Conservation (phyloP, 2,797 vertebrate genomes). For the Gadopsis bispinosus region DNA sequence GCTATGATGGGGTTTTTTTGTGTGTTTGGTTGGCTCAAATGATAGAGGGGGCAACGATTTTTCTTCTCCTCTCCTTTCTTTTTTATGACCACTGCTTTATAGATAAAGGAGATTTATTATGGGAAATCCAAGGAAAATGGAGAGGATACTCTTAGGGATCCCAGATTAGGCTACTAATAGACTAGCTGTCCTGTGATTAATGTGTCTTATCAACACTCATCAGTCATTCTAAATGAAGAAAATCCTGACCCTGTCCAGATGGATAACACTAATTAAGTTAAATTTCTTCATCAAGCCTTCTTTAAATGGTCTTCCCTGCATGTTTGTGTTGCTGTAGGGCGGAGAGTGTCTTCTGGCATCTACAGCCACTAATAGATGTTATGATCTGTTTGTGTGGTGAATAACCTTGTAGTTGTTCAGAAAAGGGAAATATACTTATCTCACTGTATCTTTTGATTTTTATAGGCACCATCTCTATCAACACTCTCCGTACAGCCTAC, state of each 20-base stretch:
- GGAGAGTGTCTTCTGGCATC: conserved; percentile 6
- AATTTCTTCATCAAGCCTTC: conserved; percentile 76
- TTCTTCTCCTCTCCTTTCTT: conserved; percentile 62
- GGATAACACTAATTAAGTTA: conserved; percentile 79
- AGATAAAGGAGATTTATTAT: conserved; percentile 84
- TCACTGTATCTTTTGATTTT: conserved; percentile 16
- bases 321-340: conserved; percentile 37
- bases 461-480: conserved; percentile 97
- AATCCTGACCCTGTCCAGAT: conserved; percentile 76
- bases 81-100: conserved; percentile 78
- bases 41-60: conserved; percentile 73
- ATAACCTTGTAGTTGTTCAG: conserved; percentile 8
- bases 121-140: conserved; percentile 76
- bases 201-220: conserved; percentile 80
- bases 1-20: conserved; percentile 47
- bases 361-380: conserved; percentile 19
- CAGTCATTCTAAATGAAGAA: conserved; percentile 81
- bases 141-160: conserved; percentile 78
- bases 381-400: conserved; percentile 16
- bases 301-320: conserved; percentile 50
- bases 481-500: conserved; percentile 93
- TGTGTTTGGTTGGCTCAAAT: conserved; percentile 71
- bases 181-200: conserved; percentile 78
- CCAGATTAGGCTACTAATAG: conserved; percentile 82
- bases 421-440: conserved; percentile 19